phyloP scores from a whole-genome alignment of 1,140 invertebrate species.

The Drosophila bocqueti region DNA sequence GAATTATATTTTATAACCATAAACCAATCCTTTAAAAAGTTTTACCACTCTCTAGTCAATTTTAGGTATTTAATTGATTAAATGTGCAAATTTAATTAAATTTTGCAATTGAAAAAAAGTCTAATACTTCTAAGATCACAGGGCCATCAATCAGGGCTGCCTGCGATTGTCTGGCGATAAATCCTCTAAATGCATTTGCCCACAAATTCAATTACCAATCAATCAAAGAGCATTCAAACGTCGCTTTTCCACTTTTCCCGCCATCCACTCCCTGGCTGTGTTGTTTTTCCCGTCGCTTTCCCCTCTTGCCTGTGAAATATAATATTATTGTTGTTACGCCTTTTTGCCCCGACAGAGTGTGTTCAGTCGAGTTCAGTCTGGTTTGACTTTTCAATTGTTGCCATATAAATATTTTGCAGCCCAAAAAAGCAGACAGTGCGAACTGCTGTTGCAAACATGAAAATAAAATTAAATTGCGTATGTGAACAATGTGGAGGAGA shows the following conservation, averaged over 20 bases:
- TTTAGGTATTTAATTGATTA: not conserved
- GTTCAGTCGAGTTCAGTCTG: slow-evolving; percentile 14
- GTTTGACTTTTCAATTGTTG: slow-evolving; percentile 72
- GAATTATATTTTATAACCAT: not conserved
- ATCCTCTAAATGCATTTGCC: slow-evolving; percentile 39
- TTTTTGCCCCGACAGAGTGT: slow-evolving; percentile 22
- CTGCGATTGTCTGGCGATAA: slow-evolving; percentile 31
- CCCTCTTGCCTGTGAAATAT: slow-evolving; percentile 22
- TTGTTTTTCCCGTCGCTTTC: not conserved
- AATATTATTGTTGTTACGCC: slow-evolving; percentile 50
- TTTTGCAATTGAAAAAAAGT: not conserved
- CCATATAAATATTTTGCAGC: slow-evolving; percentile 66
- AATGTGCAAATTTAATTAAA: slow-evolving; percentile 1
- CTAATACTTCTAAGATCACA: not conserved
- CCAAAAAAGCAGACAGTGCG: slow-evolving; percentile 28
- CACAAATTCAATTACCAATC: slow-evolving; percentile 50
- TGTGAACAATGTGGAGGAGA: slow-evolving; percentile 27
- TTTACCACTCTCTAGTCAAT: not conserved
- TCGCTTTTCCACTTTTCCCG: slow-evolving; percentile 26
- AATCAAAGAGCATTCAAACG: slow-evolving; percentile 52
- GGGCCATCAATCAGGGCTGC: slow-evolving; percentile 33
- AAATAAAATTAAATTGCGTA: slow-evolving; percentile 50
- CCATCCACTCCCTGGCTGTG: not conserved
- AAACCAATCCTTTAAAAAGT: not conserved
- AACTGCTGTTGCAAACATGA: slow-evolving; percentile 26